A percentile compares a stretch with the other conserved stretches of the same genome.
These are phyloP conservation scores for Phymastichus coffea DNA, from an alignment of 1,140 invertebrate genomes.

Conservation along the genomic window DNA sequence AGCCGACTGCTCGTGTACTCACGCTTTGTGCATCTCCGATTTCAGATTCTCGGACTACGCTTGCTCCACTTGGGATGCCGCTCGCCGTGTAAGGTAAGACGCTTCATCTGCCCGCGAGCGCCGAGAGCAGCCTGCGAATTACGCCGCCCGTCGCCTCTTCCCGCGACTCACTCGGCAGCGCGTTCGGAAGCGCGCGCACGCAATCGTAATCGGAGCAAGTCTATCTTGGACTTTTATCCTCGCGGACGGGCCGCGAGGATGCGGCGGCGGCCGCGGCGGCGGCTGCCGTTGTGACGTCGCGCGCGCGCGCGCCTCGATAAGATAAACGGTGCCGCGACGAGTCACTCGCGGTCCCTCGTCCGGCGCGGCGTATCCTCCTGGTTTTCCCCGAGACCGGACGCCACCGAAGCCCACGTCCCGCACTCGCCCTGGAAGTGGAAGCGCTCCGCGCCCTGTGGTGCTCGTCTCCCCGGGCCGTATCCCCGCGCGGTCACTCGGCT, in stretches of 20 bases:
- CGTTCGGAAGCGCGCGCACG: neutral
- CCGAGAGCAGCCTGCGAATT: neutral
- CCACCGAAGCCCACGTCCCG: too few relatives aligned
- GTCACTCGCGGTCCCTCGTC: constrained; percentile 1
- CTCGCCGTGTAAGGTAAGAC: constrained; percentile 42
- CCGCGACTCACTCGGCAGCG: neutral
- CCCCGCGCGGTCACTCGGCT: too few relatives aligned
- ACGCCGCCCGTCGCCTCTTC: neutral
- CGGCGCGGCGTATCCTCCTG: too few relatives aligned
- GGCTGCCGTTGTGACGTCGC: constrained; percentile 25
- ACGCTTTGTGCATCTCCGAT: constrained; percentile 18
- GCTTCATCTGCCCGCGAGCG: neutral
- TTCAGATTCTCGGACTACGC: constrained; percentile 48
- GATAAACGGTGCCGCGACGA: neutral
- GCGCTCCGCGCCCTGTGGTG: too few relatives aligned
- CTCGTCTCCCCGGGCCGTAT: too few relatives aligned
- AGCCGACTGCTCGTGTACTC: too few relatives aligned
- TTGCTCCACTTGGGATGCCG: constrained; percentile 42
- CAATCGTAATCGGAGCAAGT: too few relatives aligned
- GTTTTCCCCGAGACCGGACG: too few relatives aligned
- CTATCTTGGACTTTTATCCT: too few relatives aligned
- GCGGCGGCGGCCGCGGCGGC: neutral
- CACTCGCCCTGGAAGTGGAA: too few relatives aligned
- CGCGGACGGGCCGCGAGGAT: too few relatives aligned
- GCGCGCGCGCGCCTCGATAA: constrained; percentile 19